Evolutionary conservation across 2,888 invertebrate species (phyloP).

Genomic region (Drosophila kambysellisi): DNA sequence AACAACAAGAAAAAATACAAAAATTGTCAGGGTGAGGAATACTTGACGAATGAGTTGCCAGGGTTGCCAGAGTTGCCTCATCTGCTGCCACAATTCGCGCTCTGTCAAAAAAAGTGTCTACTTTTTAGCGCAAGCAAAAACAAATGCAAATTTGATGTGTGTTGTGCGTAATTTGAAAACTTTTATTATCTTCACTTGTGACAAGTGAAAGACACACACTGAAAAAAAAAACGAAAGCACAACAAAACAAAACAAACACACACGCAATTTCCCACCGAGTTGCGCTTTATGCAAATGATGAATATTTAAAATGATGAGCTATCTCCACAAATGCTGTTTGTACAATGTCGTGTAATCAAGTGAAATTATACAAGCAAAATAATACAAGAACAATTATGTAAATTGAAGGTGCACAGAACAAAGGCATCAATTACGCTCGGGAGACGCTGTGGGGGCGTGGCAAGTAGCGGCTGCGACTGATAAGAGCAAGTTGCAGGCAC

Average conservation of each 20-base stretch:
- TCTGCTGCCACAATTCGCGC: conserved; percentile 3
- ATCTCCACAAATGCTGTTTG: conserved; percentile 64
- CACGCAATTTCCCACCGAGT: conserved; percentile 49
- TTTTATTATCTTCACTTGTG: conserved; percentile 60
- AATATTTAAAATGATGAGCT: conserved; percentile 65
- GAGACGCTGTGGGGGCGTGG: neutral
- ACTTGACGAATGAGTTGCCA: conserved; percentile 34
- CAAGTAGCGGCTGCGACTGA: conserved; percentile 17
- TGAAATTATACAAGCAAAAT: conserved; percentile 29
- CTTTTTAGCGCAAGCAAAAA: conserved; percentile 38
- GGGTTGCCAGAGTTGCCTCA: neutral
- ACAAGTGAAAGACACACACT: conserved; percentile 29
- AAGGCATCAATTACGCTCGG: conserved; percentile 38
- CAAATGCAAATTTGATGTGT: conserved; percentile 13
- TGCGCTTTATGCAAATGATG: conserved; percentile 71
- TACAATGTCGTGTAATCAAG: conserved; percentile 57
- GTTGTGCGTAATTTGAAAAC: conserved; percentile 69
- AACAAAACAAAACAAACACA: conserved; percentile 13
- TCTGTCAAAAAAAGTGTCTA: conserved; percentile 32
- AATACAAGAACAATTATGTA: conserved; percentile 8
- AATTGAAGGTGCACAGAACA: conserved; percentile 18
- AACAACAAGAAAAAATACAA: conserved; percentile 14
- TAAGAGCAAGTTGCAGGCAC: conserved; percentile 28
- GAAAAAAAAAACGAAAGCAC: neutral
- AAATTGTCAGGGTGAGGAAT: conserved; percentile 40